These are phyloP conservation scores for Gadus macrocephalus DNA, from an alignment of 2,113 vertebrate genomes.

Conservation along the genomic window DNA sequence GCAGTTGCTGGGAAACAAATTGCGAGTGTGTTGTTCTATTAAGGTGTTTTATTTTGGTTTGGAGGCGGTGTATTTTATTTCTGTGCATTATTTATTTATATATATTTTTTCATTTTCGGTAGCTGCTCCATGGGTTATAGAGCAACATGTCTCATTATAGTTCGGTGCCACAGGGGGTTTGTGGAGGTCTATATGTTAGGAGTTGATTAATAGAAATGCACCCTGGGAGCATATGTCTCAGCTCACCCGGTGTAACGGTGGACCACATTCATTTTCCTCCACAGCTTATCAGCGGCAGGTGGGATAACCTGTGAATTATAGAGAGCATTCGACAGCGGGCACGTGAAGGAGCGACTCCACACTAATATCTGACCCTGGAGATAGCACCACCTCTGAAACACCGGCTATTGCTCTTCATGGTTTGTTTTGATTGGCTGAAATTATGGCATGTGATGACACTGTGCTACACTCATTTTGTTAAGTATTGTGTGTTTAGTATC, in stretches of 20 bases:
- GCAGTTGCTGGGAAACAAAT: constrained; percentile 22
- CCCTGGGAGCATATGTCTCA: background rate
- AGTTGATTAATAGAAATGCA: background rate
- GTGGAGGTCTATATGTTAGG: constrained; percentile 1
- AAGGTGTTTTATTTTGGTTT: background rate
- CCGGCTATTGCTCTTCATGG: too few species aligned
- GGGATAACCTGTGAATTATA: too few species aligned
- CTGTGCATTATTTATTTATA: background rate
- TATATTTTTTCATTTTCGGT: background rate
- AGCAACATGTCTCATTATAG: background rate
- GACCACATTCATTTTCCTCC: too few species aligned
- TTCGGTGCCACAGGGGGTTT: background rate
- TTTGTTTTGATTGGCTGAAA: too few species aligned
- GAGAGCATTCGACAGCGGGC: too few species aligned
- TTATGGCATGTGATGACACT: too few species aligned
- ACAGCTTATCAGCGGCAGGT: too few species aligned
- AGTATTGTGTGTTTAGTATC: too few species aligned
- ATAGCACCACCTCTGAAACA: too few species aligned
- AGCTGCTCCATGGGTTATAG: background rate
- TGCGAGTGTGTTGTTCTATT: constrained; percentile 2
- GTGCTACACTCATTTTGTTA: too few species aligned
- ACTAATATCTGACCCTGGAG: too few species aligned
- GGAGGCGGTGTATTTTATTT: background rate
- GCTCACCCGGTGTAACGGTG: background rate
- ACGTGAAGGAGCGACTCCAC: too few species aligned